Evolutionary conservation across 2,888 invertebrate genomes (phyloP).

Genomic region (Oxyscelio sp.): DNA sequence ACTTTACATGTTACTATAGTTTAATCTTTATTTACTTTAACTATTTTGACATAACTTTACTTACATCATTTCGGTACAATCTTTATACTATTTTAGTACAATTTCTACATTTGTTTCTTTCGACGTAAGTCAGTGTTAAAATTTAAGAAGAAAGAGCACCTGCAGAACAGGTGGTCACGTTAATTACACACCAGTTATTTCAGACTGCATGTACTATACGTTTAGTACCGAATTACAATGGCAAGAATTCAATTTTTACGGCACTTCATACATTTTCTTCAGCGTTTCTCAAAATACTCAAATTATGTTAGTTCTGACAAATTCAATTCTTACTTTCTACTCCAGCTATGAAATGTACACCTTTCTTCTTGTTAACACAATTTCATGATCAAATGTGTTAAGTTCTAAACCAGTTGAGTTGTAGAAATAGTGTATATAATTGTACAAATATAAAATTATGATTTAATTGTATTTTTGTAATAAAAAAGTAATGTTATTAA

Average conservation of each 20-base stretch:
- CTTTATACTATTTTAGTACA: slow-evolving; percentile 73
- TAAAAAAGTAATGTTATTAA: too few species aligned
- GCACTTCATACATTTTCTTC: slow-evolving; percentile 35
- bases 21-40: slow-evolving; percentile 17
- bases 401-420: too few species aligned
- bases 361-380: not conserved
- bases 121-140: slow-evolving; percentile 67
- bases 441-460: too few species aligned
- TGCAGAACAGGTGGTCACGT: slow-evolving; percentile 70
- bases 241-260: slow-evolving; percentile 52
- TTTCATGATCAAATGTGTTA: too few species aligned
- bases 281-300: slow-evolving; percentile 13
- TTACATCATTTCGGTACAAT: too few species aligned
- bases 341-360: not conserved
- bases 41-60: too few species aligned
- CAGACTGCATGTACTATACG: slow-evolving; percentile 48
- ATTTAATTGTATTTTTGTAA: too few species aligned
- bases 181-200: slow-evolving; percentile 68
- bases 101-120: slow-evolving; percentile 50
- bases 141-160: slow-evolving; percentile 64
- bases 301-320: slow-evolving; percentile 41
- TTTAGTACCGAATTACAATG: slow-evolving; percentile 54
- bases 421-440: too few species aligned
- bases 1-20: too few species aligned
- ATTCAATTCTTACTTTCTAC: not conserved